Evolutionary conservation across 2,888 invertebrate genomes (phyloP), one percentile per base, ranked within the genome.

Genomic region (Caenorhabditis imperialis): DNA sequence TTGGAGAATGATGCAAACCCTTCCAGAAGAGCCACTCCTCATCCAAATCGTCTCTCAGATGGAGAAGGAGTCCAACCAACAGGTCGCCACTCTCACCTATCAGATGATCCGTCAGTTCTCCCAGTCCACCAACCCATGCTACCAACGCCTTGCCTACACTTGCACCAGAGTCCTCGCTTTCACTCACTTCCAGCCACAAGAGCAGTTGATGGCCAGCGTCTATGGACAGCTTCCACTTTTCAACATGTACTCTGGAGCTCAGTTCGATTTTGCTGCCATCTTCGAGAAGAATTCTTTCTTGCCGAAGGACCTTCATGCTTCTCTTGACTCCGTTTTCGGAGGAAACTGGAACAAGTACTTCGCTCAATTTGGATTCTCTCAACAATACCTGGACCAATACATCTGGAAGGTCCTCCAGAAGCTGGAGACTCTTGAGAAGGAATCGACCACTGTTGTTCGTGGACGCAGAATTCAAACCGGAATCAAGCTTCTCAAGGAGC

Each of bases 81-180:
- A 86, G 35, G 82, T 86, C 22, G 71, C 76, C 50, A 45, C 79
- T 27, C 84, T 83, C 81, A 77, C 77, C 51, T 75, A 78, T 70
- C 53, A 76, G 38, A 47, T 76, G 27, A 63, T 86, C 71, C 35
- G 62, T 22, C 63, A 70, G 33, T 57, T 84, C 57, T 48, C 82
- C 57, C 47, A 82, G 37, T 77, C 78, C 25, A 72, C 65, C 55
- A 79, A 80, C 60, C 82, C 82, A 25, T 77, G 77, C 70, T 63
- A 83, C 57, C 42, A 65, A 58, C 67, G 57, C 33, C 42, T 82
- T 58, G 62, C 83, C 42, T 45, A 63, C 35, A 65, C 76, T 45
- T 58, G 61, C 45, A 42, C 63, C 45, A 44, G 45, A 35, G 54
- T 67, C 30, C 60, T 79, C 33, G 44, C 50, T 18, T 50, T 61